Base-by-base conservation (phyloP, 2,888 invertebrate genomes). In the Eupithecia dodoneata region DNA sequence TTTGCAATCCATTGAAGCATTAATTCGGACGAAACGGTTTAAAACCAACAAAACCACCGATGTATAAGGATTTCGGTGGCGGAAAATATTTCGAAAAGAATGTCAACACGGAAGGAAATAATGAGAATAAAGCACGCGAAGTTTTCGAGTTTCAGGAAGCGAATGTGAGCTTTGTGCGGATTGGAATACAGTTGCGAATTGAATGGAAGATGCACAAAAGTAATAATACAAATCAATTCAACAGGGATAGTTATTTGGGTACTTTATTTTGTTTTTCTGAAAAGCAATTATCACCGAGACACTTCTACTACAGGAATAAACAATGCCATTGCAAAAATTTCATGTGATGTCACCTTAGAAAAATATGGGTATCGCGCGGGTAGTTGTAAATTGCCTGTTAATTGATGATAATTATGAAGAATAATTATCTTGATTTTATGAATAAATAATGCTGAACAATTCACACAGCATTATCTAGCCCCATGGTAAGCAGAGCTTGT, bases 41-140 rank as follows among this genome's bases (percentile, higher is more conserved):
- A 15, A 55, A 13, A 49, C 13, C 55, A 71, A 63, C 59, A 72
- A 80, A 81, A 75, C 42, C 79, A 59, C 76, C 82, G 70, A 79
- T 82, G 81, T 59, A 76, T 42, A 71, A 18, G n/a, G 12, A 65
- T 59, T 76, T 72, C 76, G 47, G 78, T 70, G 65, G 49, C 42
- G 72, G 76, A 71, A 75, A 76, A 78, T 77, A 76, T 73, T 79
- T 77, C 76, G 72, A 79, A 80, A 81, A 72, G 73, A 78, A 80
- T 81, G 80, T 78, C 82, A 82, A 78, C 79, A 72, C 49, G 73
- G 76, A 78, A 75, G 41, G 73, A 71, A 73, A 65, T 77, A 79
- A 81, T 81, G 79, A 49, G 55, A 67, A 55, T 13, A 49, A 10
- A 18, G 49, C 82, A 82, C 82, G 81, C 81, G 3, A 73, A 52